phyloP scores from a whole-genome alignment of 2,113 vertebrate genomes.

The Sclerurus mexicanus region DNA sequence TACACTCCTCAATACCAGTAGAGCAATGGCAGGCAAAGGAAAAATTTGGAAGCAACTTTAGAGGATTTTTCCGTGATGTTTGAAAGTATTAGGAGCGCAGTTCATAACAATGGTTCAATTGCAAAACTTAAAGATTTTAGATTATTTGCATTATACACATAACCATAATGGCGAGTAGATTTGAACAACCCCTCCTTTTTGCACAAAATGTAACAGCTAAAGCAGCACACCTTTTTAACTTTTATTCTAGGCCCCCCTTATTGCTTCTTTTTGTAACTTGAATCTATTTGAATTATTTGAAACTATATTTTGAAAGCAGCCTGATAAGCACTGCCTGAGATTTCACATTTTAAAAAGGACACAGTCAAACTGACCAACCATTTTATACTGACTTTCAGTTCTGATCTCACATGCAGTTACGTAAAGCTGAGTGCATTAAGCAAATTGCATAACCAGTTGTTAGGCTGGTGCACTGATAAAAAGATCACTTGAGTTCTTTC shows the following conservation, averaged over 20 bases:
- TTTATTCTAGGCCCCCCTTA: background rate
- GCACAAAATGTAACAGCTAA: background rate
- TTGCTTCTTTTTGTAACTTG: background rate
- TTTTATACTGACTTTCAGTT: background rate
- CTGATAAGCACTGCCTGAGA: background rate
- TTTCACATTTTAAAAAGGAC: background rate
- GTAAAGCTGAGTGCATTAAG: background rate
- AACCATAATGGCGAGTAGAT: background rate
- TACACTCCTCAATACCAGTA: background rate
- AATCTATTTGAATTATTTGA: background rate
- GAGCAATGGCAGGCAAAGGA: background rate
- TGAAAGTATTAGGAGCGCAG: conserved; percentile 10
- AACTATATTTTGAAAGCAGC: background rate
- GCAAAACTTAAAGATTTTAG: conserved; percentile 48
- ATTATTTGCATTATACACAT: background rate
- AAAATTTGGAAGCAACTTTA: background rate
- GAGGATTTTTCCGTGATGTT: background rate
- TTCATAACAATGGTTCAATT: background rate
- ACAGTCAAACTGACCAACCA: background rate
- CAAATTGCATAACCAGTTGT: background rate
- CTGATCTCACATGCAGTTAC: background rate
- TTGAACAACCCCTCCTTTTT: background rate
- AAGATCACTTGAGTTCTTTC: background rate
- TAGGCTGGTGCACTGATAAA: background rate
- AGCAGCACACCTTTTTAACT: background rate